Base-by-base conservation (phyloP, 2,113 vertebrate species). In the Microtus oregoni region DNA sequence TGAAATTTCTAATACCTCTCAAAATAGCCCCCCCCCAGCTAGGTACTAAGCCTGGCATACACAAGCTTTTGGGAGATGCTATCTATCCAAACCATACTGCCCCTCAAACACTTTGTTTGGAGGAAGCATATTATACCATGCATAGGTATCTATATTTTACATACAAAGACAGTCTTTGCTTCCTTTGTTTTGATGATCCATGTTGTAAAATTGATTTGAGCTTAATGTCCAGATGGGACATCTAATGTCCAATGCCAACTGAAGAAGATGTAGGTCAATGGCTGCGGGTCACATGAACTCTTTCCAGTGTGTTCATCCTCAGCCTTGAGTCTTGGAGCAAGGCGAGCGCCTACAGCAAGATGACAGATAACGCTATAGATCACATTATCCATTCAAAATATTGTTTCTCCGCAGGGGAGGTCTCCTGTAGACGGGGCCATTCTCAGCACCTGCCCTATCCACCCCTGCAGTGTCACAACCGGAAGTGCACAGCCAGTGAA, bases 391-490 rank as follows among this genome's bases (percentile, higher is more conserved):
- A 44, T 63, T 77, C 41, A 79, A 38, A 93, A 50, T 73, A 91
- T 28, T 76, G 20, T 11, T 12, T 24, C 24, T 61, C 70, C 88
- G 83, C 32, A 65, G 76, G 13, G 11, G 32, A 47, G 50, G 10
- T 3, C 14, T 41, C 26, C 72, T 41, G 24, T 58, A 22, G 35
- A 3, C 0, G 26, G 26, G 55, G 35, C 79, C 17, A 5, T 35
- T 12, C 19, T 28, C 1, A 0, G 9, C 10, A 7, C 30, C 85
- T 76, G n/a, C n/a, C 38, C 50, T 0, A 3, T n/a, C 14, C 32
- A 22, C n/a, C 68, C 22, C 8, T 7, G 52, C 26, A 35, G 24
- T 28, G 28, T 58, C 26, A 26, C 44, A 79, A 9, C 81, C 12
- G 1, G 5, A 35, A 76, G 50, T 11, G 0, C 28, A 20, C 32